phyloP scores from a whole-genome alignment of 2,797 vertebrate genomes.

The Sciaenops ocellatus region DNA sequence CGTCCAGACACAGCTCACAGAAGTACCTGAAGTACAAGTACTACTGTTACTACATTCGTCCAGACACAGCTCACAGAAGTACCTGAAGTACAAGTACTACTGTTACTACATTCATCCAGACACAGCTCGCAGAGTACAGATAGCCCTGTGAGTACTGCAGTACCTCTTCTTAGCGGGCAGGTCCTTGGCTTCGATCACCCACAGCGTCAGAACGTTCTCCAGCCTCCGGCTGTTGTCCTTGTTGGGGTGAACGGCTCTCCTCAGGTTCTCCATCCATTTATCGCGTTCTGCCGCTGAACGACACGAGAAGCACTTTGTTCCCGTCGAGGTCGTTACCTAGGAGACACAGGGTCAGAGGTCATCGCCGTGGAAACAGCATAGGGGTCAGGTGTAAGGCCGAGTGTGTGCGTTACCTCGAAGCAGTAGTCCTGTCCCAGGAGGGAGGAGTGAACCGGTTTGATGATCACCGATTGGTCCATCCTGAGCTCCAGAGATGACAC shows the following conservation, averaged over 20 bases:
- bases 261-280: slow-evolving; percentile 98
- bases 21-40: slow-evolving; percentile 85
- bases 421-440: slow-evolving; percentile 97
- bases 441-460: slow-evolving; percentile 98
- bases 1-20: slow-evolving; percentile 97
- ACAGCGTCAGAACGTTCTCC: slow-evolving; percentile 94
- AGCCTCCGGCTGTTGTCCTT: slow-evolving; percentile 93
- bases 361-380: background rate
- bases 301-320: slow-evolving; percentile 97
- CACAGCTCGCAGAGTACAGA: background rate
- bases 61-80: slow-evolving; percentile 78
- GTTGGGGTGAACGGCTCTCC: slow-evolving; percentile 93
- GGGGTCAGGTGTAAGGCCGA: background rate
- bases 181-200: slow-evolving; percentile 98
- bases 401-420: slow-evolving; percentile 80
- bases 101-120: background rate
- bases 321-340: slow-evolving; percentile 94
- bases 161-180: slow-evolving; percentile 94
- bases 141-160: background rate
- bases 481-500: slow-evolving; percentile 96
- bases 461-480: slow-evolving; percentile 98
- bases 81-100: slow-evolving; percentile 68
- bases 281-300: slow-evolving; percentile 95
- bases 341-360: slow-evolving; percentile 20
- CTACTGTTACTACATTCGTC: background rate